Base-by-base conservation (phyloP, 2,797 vertebrate species). In the Propithecus deckenii region DNA sequence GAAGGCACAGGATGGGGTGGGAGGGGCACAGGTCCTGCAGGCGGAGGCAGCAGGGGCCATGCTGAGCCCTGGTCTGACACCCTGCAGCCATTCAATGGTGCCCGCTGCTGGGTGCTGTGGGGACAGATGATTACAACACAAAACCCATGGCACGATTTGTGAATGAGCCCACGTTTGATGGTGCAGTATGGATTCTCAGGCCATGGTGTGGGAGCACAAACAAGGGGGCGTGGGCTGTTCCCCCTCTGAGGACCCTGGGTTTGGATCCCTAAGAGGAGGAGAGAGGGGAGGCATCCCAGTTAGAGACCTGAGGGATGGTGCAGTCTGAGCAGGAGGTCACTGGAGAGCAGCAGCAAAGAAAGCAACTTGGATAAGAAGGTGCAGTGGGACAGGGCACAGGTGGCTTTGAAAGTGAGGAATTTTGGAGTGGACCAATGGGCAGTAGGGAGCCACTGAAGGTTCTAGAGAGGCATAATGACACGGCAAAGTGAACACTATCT, bases 401-500 rank as follows among this genome's bases (percentile, higher is more conserved):
- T 3, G n/a, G n/a, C 17, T 63, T 95, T 79, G 41, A 89, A 78
- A 32, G 61, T 74, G 15, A 61, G 32, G 50, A 78, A 25, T 41
- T 86, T 75, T 57, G 90, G 76, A 59, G 59, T 74, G 28, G 35
- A 81, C 48, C 20, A 0, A 43, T 25, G 50, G 30, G 46, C 4
- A 84, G 5, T 32, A 92, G 74, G 83, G 94, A 94, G 86, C 65
- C 52, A 71, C 13, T 69, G 69, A 94, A 89, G 59, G 35, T 75
- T 89, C 83, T 50, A 46, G 52, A 93, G 43, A 81, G 48, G 43
- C 10, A 13, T 5, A 43, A 59, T 20, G 41, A 25, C 32, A 55
- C 80, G 25, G 32, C 32, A n/a, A 30, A 65, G 38, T 52, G 65
- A 88, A 38, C 7, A 35, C 7, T 30, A 14, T 83, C 38, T 48